Base-by-base conservation (phyloP, 2,797 vertebrate species). In the Gastrophryne carolinensis region DNA sequence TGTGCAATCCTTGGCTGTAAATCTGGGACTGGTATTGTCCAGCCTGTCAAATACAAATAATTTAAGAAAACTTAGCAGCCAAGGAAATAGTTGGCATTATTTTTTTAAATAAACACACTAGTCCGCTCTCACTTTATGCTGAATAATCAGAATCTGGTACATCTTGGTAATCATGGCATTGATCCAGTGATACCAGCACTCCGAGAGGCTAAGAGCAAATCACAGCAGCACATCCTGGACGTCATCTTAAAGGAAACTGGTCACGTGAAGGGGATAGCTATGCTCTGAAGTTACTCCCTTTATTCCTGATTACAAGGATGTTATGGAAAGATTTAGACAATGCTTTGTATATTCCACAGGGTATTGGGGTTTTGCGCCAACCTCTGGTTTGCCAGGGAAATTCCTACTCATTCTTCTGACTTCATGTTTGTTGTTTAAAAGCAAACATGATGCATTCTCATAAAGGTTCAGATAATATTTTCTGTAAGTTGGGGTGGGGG, bases 211-310 rank as follows among this genome's bases (percentile, higher is more conserved):
- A 4, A 53, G 23, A 41, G 54, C 41, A 63, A 12, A n/a, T n/a
- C n/a, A n/a, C n/a, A n/a, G n/a, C n/a, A 19, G 52, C 34, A 54
- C 35, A 44, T 77, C 58, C 39, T 32, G 50, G 35, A 35, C 8
- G 8, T 39, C 47, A 37, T 49, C 32, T 24, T 56, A 21, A 35
- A 70, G 44, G 65, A 68, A 61, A 26, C 26, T 21, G 23, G 34
- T 41, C 56, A 64, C 49, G 64, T 64, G 58, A 23, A 64, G 17
- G 15, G 57, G 47, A 53, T 49, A 63, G 56, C 44, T 34, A 63
- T 34, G 65, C 73, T 61, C 41, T 69, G 72, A 57, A 19, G 61
- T 58, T 67, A 34, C 70, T 76, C 65, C 73, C 57, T 34, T 30
- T 30, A 56, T 53, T 70, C 17, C 57, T 62, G 57, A 70, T n/a